Percentiles rank a stretch among this genome's conserved stretches.
Conservation (phyloP, 2,888 invertebrate genomes). For the Caenorhabditis sp. region DNA sequence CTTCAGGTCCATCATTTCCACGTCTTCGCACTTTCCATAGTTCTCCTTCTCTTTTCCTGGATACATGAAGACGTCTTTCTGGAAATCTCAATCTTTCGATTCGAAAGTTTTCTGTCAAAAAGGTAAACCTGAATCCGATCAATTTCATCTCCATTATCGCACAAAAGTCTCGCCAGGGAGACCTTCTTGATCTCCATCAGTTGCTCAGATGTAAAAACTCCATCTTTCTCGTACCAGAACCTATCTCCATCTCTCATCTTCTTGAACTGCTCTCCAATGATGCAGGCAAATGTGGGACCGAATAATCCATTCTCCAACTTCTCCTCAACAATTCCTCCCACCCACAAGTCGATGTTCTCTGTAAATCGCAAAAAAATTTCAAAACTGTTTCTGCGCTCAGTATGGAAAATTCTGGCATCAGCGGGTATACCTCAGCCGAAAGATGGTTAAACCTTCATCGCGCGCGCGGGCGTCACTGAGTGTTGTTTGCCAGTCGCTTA, state of each 20-base stretch:
- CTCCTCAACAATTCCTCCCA: constrained; percentile 95
- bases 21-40: constrained; percentile 47
- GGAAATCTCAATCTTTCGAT: neutral
- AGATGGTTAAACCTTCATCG: constrained; percentile 71
- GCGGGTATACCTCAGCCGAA: constrained; percentile 60
- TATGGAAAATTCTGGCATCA: constrained; percentile 59
- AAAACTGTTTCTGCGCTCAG: constrained; percentile 64
- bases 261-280: constrained; percentile 93
- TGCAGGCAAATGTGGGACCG: constrained; percentile 94
- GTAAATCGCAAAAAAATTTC: constrained; percentile 26
- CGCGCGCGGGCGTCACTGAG: constrained; percentile 34
- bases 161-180: constrained; percentile 90
- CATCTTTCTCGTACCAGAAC: constrained; percentile 95
- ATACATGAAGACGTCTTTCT: constrained; percentile 60
- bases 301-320: constrained; percentile 90
- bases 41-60: constrained; percentile 52
- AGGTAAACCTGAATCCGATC: constrained; percentile 86
- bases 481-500: constrained; percentile 8
- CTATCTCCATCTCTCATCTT: constrained; percentile 94
- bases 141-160: constrained; percentile 95
- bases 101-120: neutral
- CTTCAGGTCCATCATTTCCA: constrained; percentile 52
- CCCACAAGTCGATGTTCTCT: constrained; percentile 95
- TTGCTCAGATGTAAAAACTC: constrained; percentile 91
- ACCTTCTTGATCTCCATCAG: constrained; percentile 90